Conservation (phyloP, 2,113 vertebrate species). For the Perca fluviatilis region DNA sequence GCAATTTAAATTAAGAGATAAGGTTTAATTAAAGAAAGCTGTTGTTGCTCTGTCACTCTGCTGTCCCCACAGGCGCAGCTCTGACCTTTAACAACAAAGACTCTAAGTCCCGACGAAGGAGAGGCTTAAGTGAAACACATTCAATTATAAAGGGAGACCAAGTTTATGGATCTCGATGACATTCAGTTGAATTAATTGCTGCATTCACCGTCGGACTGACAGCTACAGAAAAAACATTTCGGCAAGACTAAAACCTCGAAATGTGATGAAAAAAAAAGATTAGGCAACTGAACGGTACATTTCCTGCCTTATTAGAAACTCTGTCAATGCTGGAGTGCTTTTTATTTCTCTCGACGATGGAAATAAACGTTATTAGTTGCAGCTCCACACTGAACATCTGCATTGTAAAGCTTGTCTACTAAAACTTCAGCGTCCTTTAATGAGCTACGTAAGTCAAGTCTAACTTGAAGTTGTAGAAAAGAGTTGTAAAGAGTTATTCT, state of each 20-base stretch:
- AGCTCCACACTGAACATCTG: no score
- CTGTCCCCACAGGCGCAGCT: neutral
- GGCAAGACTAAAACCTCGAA: no score
- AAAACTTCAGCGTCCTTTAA: no score
- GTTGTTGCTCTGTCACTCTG: neutral
- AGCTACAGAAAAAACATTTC: neutral
- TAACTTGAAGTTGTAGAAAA: no score
- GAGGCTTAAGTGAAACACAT: neutral
- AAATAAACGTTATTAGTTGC: no score
- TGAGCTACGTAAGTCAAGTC: no score
- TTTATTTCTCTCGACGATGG: no score
- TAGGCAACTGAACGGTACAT: neutral
- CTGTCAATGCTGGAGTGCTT: neutral
- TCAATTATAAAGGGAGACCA: neutral
- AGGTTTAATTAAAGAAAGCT: constrained; percentile 25
- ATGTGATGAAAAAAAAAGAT: neutral
- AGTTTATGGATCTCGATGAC: neutral
- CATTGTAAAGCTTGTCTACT: no score
- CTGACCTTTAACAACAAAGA: constrained; percentile 51
- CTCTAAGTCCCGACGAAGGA: neutral
- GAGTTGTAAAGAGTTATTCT: no score
- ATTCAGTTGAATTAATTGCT: neutral
- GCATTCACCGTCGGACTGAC: neutral
- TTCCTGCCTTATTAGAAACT: neutral
- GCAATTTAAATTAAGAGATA: constrained; percentile 20